phyloP scores from a whole-genome alignment of 2,888 invertebrate genomes.

The Acronicta aceris region DNA sequence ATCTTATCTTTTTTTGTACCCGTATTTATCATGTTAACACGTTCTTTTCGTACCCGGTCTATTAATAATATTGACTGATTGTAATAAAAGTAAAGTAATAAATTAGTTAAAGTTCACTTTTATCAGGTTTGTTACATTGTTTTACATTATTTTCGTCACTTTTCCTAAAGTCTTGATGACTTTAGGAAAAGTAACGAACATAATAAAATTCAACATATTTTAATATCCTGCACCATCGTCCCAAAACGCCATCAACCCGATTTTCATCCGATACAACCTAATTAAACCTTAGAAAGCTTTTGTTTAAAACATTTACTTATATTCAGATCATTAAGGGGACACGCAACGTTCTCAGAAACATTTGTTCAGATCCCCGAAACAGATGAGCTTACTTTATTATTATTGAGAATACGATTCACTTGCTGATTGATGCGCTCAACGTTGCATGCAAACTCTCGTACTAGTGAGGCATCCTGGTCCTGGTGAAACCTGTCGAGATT shows the following conservation, averaged over 20 bases:
- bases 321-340: slow-evolving; percentile 57
- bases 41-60: slow-evolving; percentile 29
- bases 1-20: slow-evolving; percentile 31
- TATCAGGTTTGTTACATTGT: background rate
- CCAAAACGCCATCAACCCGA: slow-evolving; percentile 26
- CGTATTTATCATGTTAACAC: slow-evolving; percentile 48
- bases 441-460: slow-evolving; percentile 67
- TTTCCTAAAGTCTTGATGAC: too few species aligned
- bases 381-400: slow-evolving; percentile 76
- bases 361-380: slow-evolving; percentile 74
- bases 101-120: slow-evolving; percentile 26
- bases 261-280: slow-evolving; percentile 50
- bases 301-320: slow-evolving; percentile 56
- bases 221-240: slow-evolving; percentile 28
- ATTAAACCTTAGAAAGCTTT: slow-evolving; percentile 56
- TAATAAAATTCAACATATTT: too few species aligned
- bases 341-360: slow-evolving; percentile 75
- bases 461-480: slow-evolving; percentile 45
- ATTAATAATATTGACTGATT: slow-evolving; percentile 42
- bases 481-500: slow-evolving; percentile 34
- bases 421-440: slow-evolving; percentile 72
- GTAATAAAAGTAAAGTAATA: slow-evolving; percentile 17
- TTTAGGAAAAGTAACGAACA: too few species aligned
- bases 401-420: slow-evolving; percentile 68
- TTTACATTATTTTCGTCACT: background rate